Conservation (phyloP, 2,888 invertebrate genomes). For the Drosophila testacea region DNA sequence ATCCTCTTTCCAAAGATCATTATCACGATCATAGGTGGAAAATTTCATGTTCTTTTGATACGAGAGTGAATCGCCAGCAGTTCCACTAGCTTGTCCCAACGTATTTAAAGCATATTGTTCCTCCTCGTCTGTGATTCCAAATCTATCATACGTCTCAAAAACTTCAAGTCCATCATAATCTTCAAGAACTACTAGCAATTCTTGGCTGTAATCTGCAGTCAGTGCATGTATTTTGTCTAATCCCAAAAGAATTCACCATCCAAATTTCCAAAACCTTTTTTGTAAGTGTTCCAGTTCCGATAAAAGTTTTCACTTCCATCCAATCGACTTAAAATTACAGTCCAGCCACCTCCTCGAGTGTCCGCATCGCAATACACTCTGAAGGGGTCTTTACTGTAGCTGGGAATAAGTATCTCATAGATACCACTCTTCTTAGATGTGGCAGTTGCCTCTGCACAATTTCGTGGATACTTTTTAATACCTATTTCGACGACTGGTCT, state of each 20-base stretch:
- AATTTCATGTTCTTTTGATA: constrained; percentile 1
- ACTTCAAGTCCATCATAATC: constrained; percentile 2
- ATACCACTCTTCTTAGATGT: not conserved
- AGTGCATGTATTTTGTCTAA: constrained; percentile 3
- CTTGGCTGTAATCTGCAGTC: not conserved
- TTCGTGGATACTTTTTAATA: not conserved
- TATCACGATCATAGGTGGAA: constrained; percentile 1
- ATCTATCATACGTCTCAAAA: constrained; percentile 1
- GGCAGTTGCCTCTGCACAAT: constrained; percentile 9
- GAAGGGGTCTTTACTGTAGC: too few species aligned
- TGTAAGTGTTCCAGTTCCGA: not conserved
- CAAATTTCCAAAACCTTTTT: constrained; percentile 6
- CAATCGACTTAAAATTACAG: too few species aligned
- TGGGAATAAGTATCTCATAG: constrained; percentile 2
- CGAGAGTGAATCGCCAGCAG: not conserved
- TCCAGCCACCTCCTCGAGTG: too few species aligned
- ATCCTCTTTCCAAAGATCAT: too few species aligned
- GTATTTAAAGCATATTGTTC: not conserved
- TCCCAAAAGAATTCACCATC: not conserved
- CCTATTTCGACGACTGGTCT: not conserved
- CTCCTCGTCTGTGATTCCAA: not conserved
- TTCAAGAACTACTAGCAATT: constrained; percentile 3
- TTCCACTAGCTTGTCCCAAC: constrained; percentile 1
- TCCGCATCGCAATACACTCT: too few species aligned
- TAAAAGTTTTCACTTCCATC: constrained; percentile 9